These are phyloP conservation scores for Coilia nasus DNA, from an alignment of 2,797 vertebrate species.

Conservation along the genomic window DNA sequence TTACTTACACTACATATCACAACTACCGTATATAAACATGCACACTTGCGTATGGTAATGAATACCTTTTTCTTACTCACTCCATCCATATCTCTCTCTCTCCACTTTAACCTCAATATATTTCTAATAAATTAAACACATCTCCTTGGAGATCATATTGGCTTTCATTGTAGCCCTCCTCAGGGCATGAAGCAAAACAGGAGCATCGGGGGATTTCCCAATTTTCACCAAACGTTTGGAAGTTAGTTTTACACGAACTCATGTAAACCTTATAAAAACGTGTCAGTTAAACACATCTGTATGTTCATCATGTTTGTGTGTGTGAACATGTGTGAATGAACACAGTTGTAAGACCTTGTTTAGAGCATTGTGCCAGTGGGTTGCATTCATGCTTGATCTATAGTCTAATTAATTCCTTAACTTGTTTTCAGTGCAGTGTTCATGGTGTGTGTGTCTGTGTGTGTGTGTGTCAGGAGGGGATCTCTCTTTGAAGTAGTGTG, in stretches of 20 bases:
- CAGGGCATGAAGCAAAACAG: conserved; percentile 41
- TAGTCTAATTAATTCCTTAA: conserved; percentile 76
- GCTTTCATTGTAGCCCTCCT: conserved; percentile 43
- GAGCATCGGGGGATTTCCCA: conserved; percentile 36
- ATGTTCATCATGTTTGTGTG: not conserved
- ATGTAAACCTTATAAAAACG: conserved; percentile 9
- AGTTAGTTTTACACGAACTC: conserved; percentile 36
- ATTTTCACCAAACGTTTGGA: conserved; percentile 34
- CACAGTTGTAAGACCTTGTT: conserved; percentile 11
- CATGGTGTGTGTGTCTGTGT: conserved; percentile 11
- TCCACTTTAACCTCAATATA: conserved; percentile 27
- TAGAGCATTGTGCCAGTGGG: conserved; percentile 43
- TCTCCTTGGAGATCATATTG: conserved; percentile 43
- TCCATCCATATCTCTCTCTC: conserved; percentile 26
- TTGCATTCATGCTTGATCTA: conserved; percentile 66
- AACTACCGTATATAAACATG: not conserved
- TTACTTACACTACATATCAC: not conserved
- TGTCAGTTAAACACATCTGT: not conserved
- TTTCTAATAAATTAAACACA: conserved; percentile 50
- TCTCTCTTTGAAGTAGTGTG: conserved; percentile 76
- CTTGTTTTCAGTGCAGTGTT: conserved; percentile 65
- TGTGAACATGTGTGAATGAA: conserved; percentile 15
- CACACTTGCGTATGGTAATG: not conserved
- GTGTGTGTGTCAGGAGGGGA: conserved; percentile 54
- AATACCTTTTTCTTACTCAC: not conserved